phyloP scores from a whole-genome alignment of 2,888 invertebrate genomes.

The Cantharis flavilabris region DNA sequence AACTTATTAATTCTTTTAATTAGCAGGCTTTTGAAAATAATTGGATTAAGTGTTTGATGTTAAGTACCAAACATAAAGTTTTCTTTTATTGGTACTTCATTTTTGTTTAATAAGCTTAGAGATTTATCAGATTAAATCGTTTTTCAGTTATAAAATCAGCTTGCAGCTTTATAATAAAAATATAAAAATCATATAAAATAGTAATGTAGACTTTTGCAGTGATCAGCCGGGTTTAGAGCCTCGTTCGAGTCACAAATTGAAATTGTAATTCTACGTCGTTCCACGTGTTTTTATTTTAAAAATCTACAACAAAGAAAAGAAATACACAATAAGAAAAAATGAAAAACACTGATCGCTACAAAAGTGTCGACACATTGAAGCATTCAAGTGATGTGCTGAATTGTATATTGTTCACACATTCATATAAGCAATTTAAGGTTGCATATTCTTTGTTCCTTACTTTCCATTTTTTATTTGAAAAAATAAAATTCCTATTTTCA shows the following conservation, averaged over 20 bases:
- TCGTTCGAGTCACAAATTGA: neutral
- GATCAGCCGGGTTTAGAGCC: neutral
- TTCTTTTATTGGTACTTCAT: neutral
- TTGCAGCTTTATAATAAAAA: neutral
- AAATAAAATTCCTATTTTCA: neutral
- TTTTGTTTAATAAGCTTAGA: neutral
- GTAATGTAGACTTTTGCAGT: neutral
- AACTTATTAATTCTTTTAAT: neutral
- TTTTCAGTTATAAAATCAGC: neutral
- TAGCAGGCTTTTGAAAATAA: neutral
- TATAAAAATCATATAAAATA: neutral
- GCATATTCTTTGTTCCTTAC: neutral
- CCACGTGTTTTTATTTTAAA: neutral
- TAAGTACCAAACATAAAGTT: neutral
- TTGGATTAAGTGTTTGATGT: neutral
- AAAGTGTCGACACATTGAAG: neutral
- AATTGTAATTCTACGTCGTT: neutral
- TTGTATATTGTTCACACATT: constrained; percentile 1
- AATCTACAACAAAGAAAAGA: neutral
- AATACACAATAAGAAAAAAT: neutral
- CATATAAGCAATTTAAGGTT: constrained; percentile 3
- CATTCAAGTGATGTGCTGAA: neutral
- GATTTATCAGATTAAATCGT: neutral
- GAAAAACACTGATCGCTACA: neutral
- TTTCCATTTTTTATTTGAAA: neutral